Evolutionary conservation across 2,797 vertebrate genomes (phyloP).

Genomic region (Mus minutoides): DNA sequence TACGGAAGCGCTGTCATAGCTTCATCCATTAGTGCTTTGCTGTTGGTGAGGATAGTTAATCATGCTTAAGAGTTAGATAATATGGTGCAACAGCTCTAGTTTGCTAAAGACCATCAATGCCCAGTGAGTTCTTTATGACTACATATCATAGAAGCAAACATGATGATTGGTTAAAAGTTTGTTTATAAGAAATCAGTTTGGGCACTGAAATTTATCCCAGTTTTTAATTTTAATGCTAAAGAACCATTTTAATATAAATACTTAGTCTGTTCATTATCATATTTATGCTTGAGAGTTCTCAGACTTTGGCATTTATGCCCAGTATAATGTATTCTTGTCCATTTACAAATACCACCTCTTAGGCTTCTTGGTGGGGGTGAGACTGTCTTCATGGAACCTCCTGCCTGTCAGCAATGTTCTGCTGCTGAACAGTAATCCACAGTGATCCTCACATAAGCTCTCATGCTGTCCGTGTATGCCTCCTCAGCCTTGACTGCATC

Average conservation of each 20-base stretch:
- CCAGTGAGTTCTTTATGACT: conserved; percentile 88
- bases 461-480: conserved; percentile 90
- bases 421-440: conserved; percentile 87
- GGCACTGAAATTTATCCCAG: conserved; percentile 86
- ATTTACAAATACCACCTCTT: conserved; percentile 81
- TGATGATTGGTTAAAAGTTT: conserved; percentile 92
- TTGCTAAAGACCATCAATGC: conserved; percentile 89
- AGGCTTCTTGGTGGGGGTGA: conserved; percentile 78
- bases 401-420: conserved; percentile 87
- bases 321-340: conserved; percentile 88
- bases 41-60: conserved; percentile 86
- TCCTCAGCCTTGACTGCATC: conserved; percentile 92
- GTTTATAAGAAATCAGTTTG: conserved; percentile 89
- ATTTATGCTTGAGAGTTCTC: conserved; percentile 88
- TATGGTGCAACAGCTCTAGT: conserved; percentile 92
- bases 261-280: conserved; percentile 88
- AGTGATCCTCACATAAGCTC: conserved; percentile 86
- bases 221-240: background rate
- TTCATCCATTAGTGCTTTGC: conserved; percentile 93
- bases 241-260: conserved; percentile 92
- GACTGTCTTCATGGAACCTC: conserved; percentile 85
- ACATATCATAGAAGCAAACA: conserved; percentile 90
- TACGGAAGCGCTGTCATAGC: conserved; percentile 84
- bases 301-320: conserved; percentile 91
- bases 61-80: conserved; percentile 85